Base-by-base conservation (phyloP, 2,113 vertebrate species). In the Alligator mississippiensis region DNA sequence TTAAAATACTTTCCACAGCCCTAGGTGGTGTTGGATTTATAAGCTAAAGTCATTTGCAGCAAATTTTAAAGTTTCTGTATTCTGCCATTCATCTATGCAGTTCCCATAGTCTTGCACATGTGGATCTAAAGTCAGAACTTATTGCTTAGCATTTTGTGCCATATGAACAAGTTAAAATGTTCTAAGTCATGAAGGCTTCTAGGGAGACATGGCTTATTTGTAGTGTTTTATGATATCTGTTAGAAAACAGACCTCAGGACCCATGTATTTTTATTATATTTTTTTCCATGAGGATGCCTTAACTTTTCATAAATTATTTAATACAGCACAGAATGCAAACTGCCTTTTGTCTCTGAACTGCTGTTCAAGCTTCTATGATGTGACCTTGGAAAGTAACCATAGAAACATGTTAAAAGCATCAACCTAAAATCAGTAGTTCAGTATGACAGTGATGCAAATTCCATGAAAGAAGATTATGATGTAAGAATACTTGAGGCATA, bases 301-400 rank as follows among this genome's bases (percentile, higher is more conserved):
- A 95, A 95, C 79, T 96, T 47, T 96, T 84, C 93, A 96, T 97
- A 96, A 96, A 97, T 97, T 95, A 97, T 97, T 97, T 96, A 97
- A 89, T 97, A 81, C 25, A 5, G 47, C 63, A 78, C 93, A 94
- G 77, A 84, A 90, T 94, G 92, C 77, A 84, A 93, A 92, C 96
- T 79, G 80, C 81, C 97, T 97, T 98, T 98, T 98, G 97, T 98
- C 96, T 98, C 82, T 75, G 64, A 94, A 62, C 81, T 59, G 91
- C 90, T 92, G 74, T 87, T 97, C 88, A 96, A 91, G 95, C 95
- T 94, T 96, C 93, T 96, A 86, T 92, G 93, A 93, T 80, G 85
- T 64, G 95, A 97, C 98, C 97, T 98, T 98, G 97, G 96, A 97
- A 96, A 97, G 98, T 98, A 98, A 97, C 98, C 98, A 98, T 98